A percentile compares a stretch with the other conserved stretches of the same genome.
Conservation (phyloP, 1,140 invertebrate genomes). For the Pemphigus obesinymphae region DNA sequence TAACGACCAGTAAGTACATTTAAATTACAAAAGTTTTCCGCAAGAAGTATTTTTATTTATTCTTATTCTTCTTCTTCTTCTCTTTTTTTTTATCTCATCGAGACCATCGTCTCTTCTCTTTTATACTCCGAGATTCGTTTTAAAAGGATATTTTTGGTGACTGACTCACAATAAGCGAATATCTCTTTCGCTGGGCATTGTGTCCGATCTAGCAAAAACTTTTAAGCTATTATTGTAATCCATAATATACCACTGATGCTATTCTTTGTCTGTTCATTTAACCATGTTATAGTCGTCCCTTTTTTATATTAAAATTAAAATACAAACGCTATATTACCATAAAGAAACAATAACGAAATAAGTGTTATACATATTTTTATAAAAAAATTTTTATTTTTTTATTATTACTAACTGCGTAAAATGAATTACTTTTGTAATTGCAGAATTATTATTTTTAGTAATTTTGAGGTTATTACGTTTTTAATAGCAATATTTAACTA, state of each 20-base stretch:
- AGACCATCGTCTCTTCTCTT: too few species aligned
- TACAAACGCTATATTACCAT: background rate
- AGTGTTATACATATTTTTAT: too few species aligned
- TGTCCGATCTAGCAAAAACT: background rate
- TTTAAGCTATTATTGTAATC: background rate
- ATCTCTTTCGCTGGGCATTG: background rate
- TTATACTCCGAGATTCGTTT: too few species aligned
- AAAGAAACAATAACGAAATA: too few species aligned
- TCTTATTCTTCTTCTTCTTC: background rate
- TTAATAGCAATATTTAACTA: too few species aligned
- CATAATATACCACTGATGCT: background rate
- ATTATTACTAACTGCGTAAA: too few species aligned
- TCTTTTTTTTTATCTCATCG: background rate
- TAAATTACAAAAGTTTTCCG: conserved; percentile 12
- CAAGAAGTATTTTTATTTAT: background rate
- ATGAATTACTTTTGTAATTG: too few species aligned
- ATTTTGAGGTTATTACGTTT: too few species aligned
- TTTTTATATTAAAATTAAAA: background rate
- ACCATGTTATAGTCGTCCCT: background rate
- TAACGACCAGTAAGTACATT: conserved; percentile 1
- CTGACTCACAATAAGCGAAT: background rate
- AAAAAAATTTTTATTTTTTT: too few species aligned
- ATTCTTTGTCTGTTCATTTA: background rate
- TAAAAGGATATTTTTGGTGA: background rate
- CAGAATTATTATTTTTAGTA: too few species aligned